A percentile compares a stretch with the other conserved stretches of the same genome.
Conservation (phyloP, 2,113 vertebrate genomes). For the Chiloscyllium plagiosum region DNA sequence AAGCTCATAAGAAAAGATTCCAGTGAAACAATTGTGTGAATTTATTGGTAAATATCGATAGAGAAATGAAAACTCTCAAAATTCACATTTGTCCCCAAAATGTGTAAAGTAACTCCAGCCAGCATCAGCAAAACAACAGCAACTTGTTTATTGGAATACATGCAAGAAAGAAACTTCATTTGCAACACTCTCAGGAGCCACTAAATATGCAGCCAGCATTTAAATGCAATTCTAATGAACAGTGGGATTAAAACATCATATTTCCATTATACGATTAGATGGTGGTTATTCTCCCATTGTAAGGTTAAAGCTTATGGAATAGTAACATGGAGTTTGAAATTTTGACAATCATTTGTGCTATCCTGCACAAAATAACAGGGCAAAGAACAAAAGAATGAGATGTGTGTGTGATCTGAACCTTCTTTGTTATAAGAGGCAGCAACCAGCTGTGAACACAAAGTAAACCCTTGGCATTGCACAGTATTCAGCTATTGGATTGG, state of each 20-base stretch:
- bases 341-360: constrained; percentile 21
- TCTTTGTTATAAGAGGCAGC: not conserved
- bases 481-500: constrained; percentile 4
- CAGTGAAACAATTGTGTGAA: constrained; percentile 82
- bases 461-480: not conserved
- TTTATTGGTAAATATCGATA: not conserved
- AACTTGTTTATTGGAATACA: not conserved
- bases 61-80: constrained; percentile 4
- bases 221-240: constrained; percentile 12
- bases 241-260: not conserved
- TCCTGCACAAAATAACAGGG: not conserved
- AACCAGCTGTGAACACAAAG: not conserved
- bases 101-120: not conserved
- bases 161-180: not conserved
- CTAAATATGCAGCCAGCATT: constrained; percentile 7
- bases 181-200: constrained; percentile 34
- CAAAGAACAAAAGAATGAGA: not conserved
- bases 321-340: not conserved
- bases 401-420: not conserved
- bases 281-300: not conserved
- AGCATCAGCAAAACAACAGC: not conserved
- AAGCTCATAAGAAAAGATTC: constrained; percentile 75
- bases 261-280: not conserved
- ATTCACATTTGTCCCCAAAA: constrained; percentile 14
- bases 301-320: not conserved